A percentile compares a stretch with the other conserved stretches of the same genome.
Conservation (phyloP, 1,140 invertebrate species). For the Trissolcus basalis region DNA sequence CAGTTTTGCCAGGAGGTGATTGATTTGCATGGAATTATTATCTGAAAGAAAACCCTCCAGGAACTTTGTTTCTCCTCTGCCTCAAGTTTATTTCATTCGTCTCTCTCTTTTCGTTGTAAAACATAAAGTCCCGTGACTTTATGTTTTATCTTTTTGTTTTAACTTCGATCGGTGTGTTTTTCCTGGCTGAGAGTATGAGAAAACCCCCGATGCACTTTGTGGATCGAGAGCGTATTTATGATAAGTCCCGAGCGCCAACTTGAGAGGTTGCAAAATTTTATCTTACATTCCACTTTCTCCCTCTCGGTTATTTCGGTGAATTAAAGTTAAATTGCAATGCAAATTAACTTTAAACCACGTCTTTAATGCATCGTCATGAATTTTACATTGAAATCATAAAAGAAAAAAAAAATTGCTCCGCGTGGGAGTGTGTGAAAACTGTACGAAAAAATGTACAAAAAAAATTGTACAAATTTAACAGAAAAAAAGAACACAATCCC, state of each 20-base stretch:
- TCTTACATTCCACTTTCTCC: constrained; percentile 11
- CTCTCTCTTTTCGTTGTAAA: background rate
- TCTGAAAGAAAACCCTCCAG: background rate
- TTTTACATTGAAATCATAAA: too few species aligned
- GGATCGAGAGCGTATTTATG: background rate
- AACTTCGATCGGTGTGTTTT: constrained; percentile 8
- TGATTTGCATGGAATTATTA: constrained; percentile 24
- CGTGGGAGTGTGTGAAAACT: too few species aligned
- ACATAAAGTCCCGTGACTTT: constrained; percentile 3
- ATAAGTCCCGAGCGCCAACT: constrained; percentile 2
- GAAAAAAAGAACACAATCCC: background rate
- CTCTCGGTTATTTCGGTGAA: background rate
- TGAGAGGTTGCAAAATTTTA: constrained; percentile 5
- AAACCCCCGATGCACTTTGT: constrained; percentile 3
- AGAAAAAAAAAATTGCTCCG: too few species aligned
- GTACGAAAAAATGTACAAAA: too few species aligned
- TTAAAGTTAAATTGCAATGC: constrained; percentile 1
- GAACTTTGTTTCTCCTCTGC: too few species aligned
- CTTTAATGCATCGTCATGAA: too few species aligned
- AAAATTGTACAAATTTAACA: too few species aligned
- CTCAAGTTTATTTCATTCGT: too few species aligned
- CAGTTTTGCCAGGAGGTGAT: constrained; percentile 8
- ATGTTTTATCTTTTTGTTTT: background rate
- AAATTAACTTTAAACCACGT: constrained; percentile 1
- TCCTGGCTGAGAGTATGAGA: background rate